Base-by-base conservation (phyloP, 2,888 invertebrate genomes). In the Cheilosia grossa region DNA sequence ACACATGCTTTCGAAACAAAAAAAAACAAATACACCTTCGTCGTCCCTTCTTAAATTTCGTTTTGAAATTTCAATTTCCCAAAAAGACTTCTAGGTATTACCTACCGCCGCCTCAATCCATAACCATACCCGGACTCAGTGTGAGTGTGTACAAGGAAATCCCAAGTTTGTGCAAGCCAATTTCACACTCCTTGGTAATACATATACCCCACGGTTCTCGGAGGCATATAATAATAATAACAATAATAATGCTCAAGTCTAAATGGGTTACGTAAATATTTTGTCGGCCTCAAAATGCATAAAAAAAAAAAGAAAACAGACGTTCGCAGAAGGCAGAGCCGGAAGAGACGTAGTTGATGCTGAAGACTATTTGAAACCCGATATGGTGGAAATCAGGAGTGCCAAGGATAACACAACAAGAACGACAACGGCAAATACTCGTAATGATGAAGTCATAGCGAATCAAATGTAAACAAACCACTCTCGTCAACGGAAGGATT, bases 261-360 rank as follows among this genome's bases (percentile, higher is more conserved):
- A 83, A 83, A 83, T 83, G 79, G 83, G 74, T 79, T 83, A 83
- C 74, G 74, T 74, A 79, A 83, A 83, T 74, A 83, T 74, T 74
- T 59, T 70, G 21, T 15, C 58, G 40, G 30, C 66, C 67, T 54
- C 5, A 66, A 54, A 47, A 37, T 27, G 17, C 37, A 54, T 17
- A 42, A 53, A 56, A 53, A n/a, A 40, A 40, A 42, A 53, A 56
- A 53, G 15, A 40, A 40, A 30, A 19, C 37, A 37, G 37, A 37
- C 13, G 4, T 37, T 37, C 1, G 13, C 37, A 37, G 37, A 13
- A 13, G 37, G 13, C 37, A 13, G 13, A 37, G 4, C 37, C 37
- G 37, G 37, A 37, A 37, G 37, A 37, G 37, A 37, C 37, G 37
- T 37, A 37, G 37, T 37, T 37, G 37, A 37, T 13, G 13, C 37